Evolutionary conservation across 1,140 invertebrate genomes (phyloP).

Genomic region (Atta cephalotes): DNA sequence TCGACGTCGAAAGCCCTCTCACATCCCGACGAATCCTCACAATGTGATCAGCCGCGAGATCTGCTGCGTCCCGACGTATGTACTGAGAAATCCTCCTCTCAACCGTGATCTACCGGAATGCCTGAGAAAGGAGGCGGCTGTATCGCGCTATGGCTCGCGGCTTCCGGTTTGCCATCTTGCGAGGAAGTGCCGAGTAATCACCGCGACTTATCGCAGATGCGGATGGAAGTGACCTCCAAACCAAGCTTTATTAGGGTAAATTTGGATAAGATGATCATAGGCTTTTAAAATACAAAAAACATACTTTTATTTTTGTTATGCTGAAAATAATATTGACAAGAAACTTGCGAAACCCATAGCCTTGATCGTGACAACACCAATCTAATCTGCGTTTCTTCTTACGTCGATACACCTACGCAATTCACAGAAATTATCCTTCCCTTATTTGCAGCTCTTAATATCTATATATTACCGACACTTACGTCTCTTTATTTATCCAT

Average conservation of each 20-base stretch:
- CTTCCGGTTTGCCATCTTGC: slow-evolving; percentile 65
- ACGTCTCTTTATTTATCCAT: slow-evolving; percentile 71
- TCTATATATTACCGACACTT: slow-evolving; percentile 69
- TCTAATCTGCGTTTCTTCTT: slow-evolving; percentile 70
- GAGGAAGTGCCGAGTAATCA: not conserved
- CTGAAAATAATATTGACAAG: slow-evolving; percentile 32
- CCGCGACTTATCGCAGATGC: slow-evolving; percentile 43
- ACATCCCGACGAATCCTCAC: slow-evolving; percentile 64
- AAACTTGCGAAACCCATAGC: slow-evolving; percentile 48
- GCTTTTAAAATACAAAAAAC: no score
- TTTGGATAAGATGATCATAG: no score
- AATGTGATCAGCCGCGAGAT: slow-evolving; percentile 73
- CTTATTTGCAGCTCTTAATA: slow-evolving; percentile 74
- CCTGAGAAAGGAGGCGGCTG: slow-evolving; percentile 63
- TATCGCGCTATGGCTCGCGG: slow-evolving; percentile 27
- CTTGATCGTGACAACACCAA: slow-evolving; percentile 60
- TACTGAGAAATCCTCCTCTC: slow-evolving; percentile 59
- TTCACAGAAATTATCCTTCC: slow-evolving; percentile 65
- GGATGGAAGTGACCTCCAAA: slow-evolving; percentile 10
- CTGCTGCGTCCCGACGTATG: slow-evolving; percentile 29
- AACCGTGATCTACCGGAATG: slow-evolving; percentile 75
- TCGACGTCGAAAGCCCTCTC: slow-evolving; percentile 55
- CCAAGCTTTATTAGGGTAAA: not conserved
- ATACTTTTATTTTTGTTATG: not conserved
- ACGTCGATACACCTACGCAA: slow-evolving; percentile 67